Conservation (phyloP, 2,797 vertebrate genomes). For the Oceanodroma leucorhoa region DNA sequence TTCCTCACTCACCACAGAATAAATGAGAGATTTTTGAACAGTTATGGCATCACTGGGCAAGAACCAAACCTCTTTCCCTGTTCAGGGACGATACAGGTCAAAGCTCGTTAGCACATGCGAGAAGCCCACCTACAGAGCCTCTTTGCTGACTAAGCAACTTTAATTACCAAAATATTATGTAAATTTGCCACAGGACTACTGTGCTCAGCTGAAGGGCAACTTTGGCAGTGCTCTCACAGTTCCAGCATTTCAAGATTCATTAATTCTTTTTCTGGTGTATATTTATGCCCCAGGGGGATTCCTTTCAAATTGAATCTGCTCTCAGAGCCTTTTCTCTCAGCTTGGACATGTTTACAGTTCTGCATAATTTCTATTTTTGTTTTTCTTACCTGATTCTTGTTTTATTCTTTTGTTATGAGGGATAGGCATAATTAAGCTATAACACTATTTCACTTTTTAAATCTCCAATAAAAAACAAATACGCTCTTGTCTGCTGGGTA, state of each 20-base stretch:
- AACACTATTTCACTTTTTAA: background rate
- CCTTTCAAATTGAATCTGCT: background rate
- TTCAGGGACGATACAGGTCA: background rate
- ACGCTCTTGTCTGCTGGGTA: background rate
- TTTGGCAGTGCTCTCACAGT: background rate
- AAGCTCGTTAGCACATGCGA: background rate
- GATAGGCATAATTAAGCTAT: background rate
- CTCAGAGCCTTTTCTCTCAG: background rate
- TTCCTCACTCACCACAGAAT: background rate
- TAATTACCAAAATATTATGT: background rate
- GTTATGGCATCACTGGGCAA: background rate
- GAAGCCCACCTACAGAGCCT: background rate
- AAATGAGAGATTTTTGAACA: background rate
- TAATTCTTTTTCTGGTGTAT: background rate
- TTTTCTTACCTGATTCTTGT: background rate
- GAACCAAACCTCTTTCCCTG: background rate
- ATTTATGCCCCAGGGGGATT: background rate
- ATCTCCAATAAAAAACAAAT: background rate
- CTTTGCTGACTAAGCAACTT: constrained; percentile 15
- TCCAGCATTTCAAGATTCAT: background rate
- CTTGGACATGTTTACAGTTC: background rate
- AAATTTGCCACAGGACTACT: background rate
- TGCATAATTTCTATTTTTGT: background rate
- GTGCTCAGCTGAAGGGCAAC: background rate
- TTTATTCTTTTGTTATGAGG: background rate